phyloP scores from a whole-genome alignment of 1,140 invertebrate species.

The Tigriopus japonicus region DNA sequence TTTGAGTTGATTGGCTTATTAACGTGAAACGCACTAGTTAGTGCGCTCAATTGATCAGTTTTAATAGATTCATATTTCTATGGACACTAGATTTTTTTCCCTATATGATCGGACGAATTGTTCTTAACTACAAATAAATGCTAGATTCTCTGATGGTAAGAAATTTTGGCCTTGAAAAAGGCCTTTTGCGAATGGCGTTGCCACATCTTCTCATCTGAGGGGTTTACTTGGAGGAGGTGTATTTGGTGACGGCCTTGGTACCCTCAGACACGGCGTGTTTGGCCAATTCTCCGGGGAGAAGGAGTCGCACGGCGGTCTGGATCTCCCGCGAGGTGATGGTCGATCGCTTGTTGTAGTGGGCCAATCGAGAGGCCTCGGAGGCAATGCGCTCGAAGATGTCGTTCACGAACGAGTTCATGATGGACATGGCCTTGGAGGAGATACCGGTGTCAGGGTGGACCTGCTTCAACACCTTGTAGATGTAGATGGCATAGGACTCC shows the following conservation, averaged over 20 bases:
- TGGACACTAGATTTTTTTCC: too few relatives aligned
- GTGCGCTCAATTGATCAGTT: too few relatives aligned
- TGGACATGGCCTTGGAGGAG: conserved; percentile 33
- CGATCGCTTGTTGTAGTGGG: conserved; percentile 48
- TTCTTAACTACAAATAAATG: too few relatives aligned
- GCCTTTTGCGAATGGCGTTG: neutral
- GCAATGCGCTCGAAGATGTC: conserved; percentile 48
- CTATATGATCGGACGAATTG: neutral
- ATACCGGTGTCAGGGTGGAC: conserved; percentile 48
- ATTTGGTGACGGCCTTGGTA: conserved; percentile 38
- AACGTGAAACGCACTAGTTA: too few relatives aligned
- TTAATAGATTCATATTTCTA: too few relatives aligned
- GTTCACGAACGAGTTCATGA: conserved; percentile 38
- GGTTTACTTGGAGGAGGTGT: conserved; percentile 33
- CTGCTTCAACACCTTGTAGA: conserved; percentile 49
- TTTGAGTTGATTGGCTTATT: too few relatives aligned
- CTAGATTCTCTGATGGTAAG: neutral
- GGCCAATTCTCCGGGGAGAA: conserved; percentile 24
- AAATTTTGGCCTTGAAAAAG: neutral
- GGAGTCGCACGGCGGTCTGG: conserved; percentile 9
- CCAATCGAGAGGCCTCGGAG: conserved; percentile 42
- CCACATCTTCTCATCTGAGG: neutral
- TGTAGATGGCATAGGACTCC: conserved; percentile 46
- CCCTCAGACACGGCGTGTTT: conserved; percentile 39
- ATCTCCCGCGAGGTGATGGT: conserved; percentile 35